Base-by-base conservation (phyloP, 2,113 vertebrate genomes). In the Macroglossus sobrinus region DNA sequence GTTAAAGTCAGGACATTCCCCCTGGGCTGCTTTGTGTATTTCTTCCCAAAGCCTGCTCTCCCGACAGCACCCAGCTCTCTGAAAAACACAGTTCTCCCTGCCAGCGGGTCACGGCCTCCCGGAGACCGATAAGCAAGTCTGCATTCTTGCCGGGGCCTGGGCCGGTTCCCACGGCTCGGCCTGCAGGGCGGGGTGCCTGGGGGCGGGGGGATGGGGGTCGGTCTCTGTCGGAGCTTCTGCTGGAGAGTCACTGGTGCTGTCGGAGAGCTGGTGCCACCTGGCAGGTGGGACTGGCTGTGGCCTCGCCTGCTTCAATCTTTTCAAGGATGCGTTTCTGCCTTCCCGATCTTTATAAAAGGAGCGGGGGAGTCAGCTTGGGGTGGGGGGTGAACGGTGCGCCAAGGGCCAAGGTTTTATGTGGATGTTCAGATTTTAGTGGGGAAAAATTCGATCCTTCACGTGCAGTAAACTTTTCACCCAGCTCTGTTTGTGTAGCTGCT, bases 1-100 rank as follows among this genome's bases (percentile, higher is more conserved):
- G 91, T 93, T 91, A 89, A 71, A 33, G 10, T 94, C n/a, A 88
- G 38, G 79, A 91, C 61, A 90, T 78, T 89, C 84, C 92, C 85
- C 43, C n/a, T 26, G 55, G 82, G 94, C 75, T 89, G 69, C 45
- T 82, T 40, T 76, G 89, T 87, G 59, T 66, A 55, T 43, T 80
- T 38, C 69, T 85, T 96, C 97, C 80, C 89, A 93, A 81, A 86
- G n/a, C 50, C 55, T 71, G 78, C 57, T 84, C 75, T 47, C 76
- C 84, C 66, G 53, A n/a, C 59, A 92, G 75, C 57, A 93, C 30
- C 30, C 68, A 53, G 81, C 74, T 33, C 45, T 90, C 92, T 89
- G 33, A 81, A 93, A 93, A 72, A 33, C 22, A 79, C 16, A n/a
- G 18, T 80, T 72, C 26, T 75, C 72, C 50, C 69, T 78, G 66